Conservation (phyloP, 2,113 vertebrate genomes). For the Neopipo cinnamomea region DNA sequence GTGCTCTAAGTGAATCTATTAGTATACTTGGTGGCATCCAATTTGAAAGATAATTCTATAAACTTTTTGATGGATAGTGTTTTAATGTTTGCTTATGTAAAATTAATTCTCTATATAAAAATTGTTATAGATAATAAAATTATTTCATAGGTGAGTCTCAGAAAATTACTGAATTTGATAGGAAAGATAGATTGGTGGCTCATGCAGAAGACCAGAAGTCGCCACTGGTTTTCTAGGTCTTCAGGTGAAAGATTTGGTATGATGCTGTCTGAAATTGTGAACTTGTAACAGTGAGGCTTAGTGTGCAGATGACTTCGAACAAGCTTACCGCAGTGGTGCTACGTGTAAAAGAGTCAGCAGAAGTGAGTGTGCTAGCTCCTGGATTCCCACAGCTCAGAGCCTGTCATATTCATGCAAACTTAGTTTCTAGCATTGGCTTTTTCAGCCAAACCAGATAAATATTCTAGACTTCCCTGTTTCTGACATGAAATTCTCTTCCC, state of each 20-base stretch:
- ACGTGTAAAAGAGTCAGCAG: not conserved
- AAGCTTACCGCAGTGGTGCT: not conserved
- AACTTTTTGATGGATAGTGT: not conserved
- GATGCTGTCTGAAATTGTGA: not conserved
- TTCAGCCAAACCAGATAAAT: not conserved
- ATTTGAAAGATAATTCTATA: not conserved
- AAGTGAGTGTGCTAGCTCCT: not conserved
- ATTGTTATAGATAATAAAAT: not conserved
- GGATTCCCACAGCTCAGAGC: not conserved
- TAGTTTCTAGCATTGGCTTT: not conserved
- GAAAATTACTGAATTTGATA: not conserved
- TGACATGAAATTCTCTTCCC: not conserved
- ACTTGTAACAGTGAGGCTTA: not conserved
- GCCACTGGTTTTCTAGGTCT: not conserved
- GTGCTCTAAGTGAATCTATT: not conserved
- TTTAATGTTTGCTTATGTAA: not conserved
- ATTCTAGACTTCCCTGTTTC: not conserved
- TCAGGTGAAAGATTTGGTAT: not conserved
- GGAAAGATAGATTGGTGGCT: not conserved
- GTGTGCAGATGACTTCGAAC: not conserved
- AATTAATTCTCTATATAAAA: not conserved
- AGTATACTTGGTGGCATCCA: not conserved
- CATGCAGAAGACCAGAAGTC: not conserved
- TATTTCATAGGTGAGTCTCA: not conserved
- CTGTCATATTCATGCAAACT: not conserved